Base-by-base conservation (phyloP, 30 jellyfish, hydroid and myxozoan genomes). In the Pelagia noctiluca region DNA sequence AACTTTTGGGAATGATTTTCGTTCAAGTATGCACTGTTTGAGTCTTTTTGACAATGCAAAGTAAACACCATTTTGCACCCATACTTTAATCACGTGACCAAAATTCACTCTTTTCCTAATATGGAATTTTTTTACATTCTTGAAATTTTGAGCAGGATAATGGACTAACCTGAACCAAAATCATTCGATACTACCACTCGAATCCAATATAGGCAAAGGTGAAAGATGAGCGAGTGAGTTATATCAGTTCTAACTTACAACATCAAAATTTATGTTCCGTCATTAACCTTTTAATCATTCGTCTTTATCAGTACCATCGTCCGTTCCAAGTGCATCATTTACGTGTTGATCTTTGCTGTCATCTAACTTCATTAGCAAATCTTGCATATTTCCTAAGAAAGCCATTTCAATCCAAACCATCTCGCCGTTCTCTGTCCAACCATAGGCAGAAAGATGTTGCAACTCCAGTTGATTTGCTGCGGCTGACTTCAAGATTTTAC, bases 371-470 rank as follows among this genome's bases (percentile, higher is more conserved):
- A 42, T 42, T 42, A 42, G 16, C 57, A 42, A 42, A 42, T 42
- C 57, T 42, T 42, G 8, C 8, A 42, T 42, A 16, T 42, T 42
- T 42, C 16, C 57, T 42, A 16, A 16, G 57, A 42, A 42, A 5
- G 57, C 12, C 16, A 5, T 42, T 42, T 42, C 57, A 8, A 42
- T 42, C 57, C 57, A 42, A 42, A 42, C 57, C 8, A 42, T 42
- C 57, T 42, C 57, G 57, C 57, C 8, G 8, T 42, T 42, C 57
- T 42, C 57, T 42, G 57, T 42, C 57, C 57, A 42, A 42, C 57
- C 57, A 42, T 5, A 16, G 16, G 12, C 57, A 8, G 57, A 42
- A 42, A 42, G 57, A 42, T 42, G 57, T 42, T 8, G 57, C 57
- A 42, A 42, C 57, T 16, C 57, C 57, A 42, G 57, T 16, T 42